Evolutionary conservation across 2,888 invertebrate species (phyloP).

Genomic region (Cyclophora punctaria): DNA sequence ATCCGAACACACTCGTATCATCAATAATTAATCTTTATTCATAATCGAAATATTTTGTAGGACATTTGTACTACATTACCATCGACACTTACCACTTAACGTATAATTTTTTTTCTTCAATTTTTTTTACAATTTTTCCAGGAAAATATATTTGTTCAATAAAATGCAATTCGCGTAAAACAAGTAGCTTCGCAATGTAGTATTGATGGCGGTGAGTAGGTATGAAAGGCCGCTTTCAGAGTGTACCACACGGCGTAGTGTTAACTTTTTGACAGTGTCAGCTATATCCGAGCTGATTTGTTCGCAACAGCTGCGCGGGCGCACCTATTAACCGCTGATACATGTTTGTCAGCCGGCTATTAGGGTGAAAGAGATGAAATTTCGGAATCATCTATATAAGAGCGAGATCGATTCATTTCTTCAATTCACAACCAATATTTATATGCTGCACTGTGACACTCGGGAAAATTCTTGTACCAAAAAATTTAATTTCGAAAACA

Average conservation of each 20-base stretch:
- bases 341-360: slow-evolving; percentile 76
- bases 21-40: too few relatives aligned
- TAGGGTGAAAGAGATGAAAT: slow-evolving; percentile 71
- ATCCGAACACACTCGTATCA: too few relatives aligned
- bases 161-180: too few relatives aligned
- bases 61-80: too few relatives aligned
- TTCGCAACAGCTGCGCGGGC: slow-evolving; percentile 72
- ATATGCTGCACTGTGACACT: slow-evolving; percentile 67
- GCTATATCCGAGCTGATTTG: slow-evolving; percentile 75
- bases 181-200: too few relatives aligned
- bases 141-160: too few relatives aligned
- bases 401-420: slow-evolving; percentile 70
- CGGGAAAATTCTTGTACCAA: slow-evolving; percentile 57
- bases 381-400: slow-evolving; percentile 58
- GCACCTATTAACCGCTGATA: slow-evolving; percentile 76
- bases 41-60: too few relatives aligned
- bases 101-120: too few relatives aligned
- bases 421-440: slow-evolving; percentile 66
- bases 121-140: too few relatives aligned
- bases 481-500: slow-evolving; percentile 59
- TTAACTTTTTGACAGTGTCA: slow-evolving; percentile 73
- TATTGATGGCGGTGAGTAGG: too few relatives aligned
- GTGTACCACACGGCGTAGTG: slow-evolving; percentile 36
- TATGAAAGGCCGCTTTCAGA: slow-evolving; percentile 29
- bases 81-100: too few relatives aligned